phyloP scores from a whole-genome alignment of 2,113 vertebrate species.

The Thunnus thynnus region DNA sequence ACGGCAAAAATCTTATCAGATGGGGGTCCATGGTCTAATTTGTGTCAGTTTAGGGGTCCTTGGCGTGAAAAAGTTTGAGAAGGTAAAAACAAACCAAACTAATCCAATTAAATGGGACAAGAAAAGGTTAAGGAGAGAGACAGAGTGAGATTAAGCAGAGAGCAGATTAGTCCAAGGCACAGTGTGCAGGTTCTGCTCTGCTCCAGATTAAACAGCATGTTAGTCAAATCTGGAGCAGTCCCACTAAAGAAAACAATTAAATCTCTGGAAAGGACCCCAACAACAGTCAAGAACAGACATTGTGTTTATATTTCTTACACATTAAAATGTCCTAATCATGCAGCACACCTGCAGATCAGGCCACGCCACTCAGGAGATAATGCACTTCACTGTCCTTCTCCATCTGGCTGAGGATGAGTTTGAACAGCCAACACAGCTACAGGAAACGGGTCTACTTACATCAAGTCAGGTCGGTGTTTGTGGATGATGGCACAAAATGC shows the following conservation, averaged over 20 bases:
- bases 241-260: not conserved
- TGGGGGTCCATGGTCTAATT: no score
- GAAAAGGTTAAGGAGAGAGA: slow-evolving; percentile 36
- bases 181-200: slow-evolving; percentile 18
- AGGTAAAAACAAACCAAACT: slow-evolving; percentile 24
- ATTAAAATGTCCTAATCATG: not conserved
- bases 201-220: slow-evolving; percentile 44
- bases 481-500: slow-evolving; percentile 94
- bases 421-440: not conserved
- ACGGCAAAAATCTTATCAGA: no score
- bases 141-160: slow-evolving; percentile 41
- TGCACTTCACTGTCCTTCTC: not conserved
- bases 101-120: slow-evolving; percentile 44
- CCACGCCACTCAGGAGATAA: no score
- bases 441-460: slow-evolving; percentile 84
- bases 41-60: no score
- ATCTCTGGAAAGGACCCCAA: not conserved
- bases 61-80: no score
- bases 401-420: not conserved
- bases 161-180: slow-evolving; percentile 45
- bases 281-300: not conserved
- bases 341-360: not conserved
- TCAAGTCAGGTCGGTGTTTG: slow-evolving; percentile 89
- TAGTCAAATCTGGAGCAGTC: not conserved
- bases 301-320: not conserved